Base-by-base conservation (phyloP, 2,113 vertebrate genomes). In the Heloderma charlesbogerti region DNA sequence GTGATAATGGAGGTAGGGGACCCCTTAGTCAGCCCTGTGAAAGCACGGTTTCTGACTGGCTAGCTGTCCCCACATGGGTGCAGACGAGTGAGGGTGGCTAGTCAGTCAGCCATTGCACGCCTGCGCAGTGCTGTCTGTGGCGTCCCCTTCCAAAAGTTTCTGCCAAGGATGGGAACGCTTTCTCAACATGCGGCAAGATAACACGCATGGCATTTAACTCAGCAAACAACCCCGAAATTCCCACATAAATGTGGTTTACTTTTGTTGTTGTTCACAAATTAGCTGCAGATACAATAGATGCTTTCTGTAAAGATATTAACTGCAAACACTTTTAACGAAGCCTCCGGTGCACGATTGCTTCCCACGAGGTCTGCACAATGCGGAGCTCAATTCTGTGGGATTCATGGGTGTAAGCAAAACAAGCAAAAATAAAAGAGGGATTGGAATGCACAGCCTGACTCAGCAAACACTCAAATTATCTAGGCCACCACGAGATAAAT, bases 341-440 rank as follows among this genome's bases (percentile, higher is more conserved):
- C 69, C 79, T 31, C 71, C 18, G 34, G 51, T 13, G n/a, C 48
- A 13, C 6, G 37, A 34, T 63, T 34, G 81, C 72, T 22, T 77
- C 40, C 71, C 31, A 25, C 37, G 43, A 31, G 7, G 45, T 13
- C 37, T 37, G 25, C 51, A 29, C 74, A 31, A 67, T 43, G 63
- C 10, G 22, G 85, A 40, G 13, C 45, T 86, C 66, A 54, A 31
- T 71, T 69, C 60, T 22, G 12, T 31, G 25, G 20, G 9, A 45
- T 77, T 84, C 29, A 20, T 6, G n/a, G 34, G 16, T 77, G 43
- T 67, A 37, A n/a, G 15, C 20, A 43, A 84, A 88, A 1, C 37
- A 83, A 77, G 83, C 74, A 6, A 93, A 79, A 91, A 78, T 12
- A 93, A 90, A n/a, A 5, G 86, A 60, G 37, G 78, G 37, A 13